These are phyloP conservation scores for Burhinus bistriatus DNA, from an alignment of 2,113 vertebrate genomes.

Conservation along the genomic window DNA sequence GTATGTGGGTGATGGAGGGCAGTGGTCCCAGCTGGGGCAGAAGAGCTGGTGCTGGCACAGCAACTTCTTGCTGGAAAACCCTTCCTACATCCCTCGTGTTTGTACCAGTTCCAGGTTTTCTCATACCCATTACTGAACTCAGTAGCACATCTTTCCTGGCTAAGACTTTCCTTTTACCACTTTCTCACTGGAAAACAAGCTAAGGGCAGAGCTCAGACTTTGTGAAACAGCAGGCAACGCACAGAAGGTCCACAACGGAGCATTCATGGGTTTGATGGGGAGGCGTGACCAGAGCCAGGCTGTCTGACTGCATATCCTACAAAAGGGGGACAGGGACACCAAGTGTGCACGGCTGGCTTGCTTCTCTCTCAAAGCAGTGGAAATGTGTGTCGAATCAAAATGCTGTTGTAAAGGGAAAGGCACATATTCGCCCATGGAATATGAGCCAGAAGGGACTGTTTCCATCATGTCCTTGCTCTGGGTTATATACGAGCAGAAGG, in stretches of 20 bases:
- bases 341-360: rapidly evolving
- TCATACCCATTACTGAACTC: neutral
- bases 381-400: neutral
- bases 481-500: neutral
- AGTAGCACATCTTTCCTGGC: no score
- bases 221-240: neutral
- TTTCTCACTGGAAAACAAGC: neutral
- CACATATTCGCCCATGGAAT: neutral
- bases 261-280: no score
- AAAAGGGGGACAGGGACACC: neutral
- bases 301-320: rapidly evolving
- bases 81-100: rapidly evolving
- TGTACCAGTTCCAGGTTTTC: neutral
- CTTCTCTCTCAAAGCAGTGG: neutral
- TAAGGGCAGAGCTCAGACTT: neutral
- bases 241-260: rapidly evolving
- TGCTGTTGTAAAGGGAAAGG: neutral
- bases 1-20: neutral
- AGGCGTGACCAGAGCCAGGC: neutral
- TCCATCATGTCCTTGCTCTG: neutral
- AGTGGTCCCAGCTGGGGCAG: neutral
- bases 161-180: neutral
- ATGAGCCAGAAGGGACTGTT: neutral
- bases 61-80: neutral
- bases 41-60: neutral